These are phyloP conservation scores for Chrysolina haemoptera DNA, from an alignment of 2,888 invertebrate genomes.

Conservation along the genomic window DNA sequence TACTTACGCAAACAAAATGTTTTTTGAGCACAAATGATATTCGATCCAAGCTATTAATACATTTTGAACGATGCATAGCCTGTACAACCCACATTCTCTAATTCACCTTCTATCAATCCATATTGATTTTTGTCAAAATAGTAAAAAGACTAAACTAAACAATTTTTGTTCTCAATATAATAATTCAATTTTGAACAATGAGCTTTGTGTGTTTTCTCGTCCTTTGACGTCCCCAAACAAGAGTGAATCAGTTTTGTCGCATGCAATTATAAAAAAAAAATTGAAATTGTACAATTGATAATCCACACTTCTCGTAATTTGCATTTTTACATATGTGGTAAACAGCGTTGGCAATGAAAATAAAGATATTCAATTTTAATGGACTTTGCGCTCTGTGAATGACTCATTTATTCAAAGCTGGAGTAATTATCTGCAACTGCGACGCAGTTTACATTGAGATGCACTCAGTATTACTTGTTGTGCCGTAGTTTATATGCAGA, in stretches of 20 bases:
- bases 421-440: conserved; percentile 3
- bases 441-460: conserved; percentile 8
- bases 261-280: conserved; percentile 9
- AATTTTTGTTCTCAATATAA: too few species aligned
- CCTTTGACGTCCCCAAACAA: neutral
- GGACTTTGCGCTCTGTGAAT: conserved; percentile 10
- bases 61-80: too few species aligned
- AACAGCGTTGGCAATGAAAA: conserved; percentile 15
- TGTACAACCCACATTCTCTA: too few species aligned
- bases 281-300: conserved; percentile 7
- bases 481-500: neutral
- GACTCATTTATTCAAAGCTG: conserved; percentile 20
- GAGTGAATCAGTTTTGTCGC: neutral
- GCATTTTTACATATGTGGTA: conserved; percentile 10
- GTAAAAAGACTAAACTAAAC: too few species aligned
- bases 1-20: too few species aligned
- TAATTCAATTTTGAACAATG: too few species aligned
- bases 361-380: conserved; percentile 17
- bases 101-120: too few species aligned
- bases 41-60: too few species aligned
- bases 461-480: conserved; percentile 7
- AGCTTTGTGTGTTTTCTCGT: too few species aligned
- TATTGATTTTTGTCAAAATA: too few species aligned
- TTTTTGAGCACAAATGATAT: too few species aligned
- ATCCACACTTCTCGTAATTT: conserved; percentile 12